phyloP scores from a whole-genome alignment of 1,140 invertebrate species.

The Magallana ariakensis region DNA sequence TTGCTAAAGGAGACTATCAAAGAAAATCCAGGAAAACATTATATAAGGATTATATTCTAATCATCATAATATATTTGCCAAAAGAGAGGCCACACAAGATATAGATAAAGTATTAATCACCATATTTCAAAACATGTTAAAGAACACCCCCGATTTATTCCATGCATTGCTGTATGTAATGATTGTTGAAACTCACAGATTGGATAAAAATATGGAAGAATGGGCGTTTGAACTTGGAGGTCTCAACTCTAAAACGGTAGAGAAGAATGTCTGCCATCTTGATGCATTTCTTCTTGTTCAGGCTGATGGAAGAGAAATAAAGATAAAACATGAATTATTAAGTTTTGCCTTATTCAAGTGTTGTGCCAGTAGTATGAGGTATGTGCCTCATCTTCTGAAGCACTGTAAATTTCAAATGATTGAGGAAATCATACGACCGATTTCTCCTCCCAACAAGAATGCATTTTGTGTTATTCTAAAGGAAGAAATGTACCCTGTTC shows the following conservation, averaged over 20 bases:
- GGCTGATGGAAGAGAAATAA: background rate
- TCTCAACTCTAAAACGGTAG: background rate
- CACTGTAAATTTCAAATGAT: background rate
- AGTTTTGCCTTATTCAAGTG: background rate
- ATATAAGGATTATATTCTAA: background rate
- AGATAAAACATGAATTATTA: conserved; percentile 8
- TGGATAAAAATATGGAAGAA: background rate
- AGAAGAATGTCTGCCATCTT: background rate
- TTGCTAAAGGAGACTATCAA: background rate
- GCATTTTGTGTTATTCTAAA: background rate
- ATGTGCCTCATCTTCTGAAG: background rate
- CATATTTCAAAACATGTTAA: background rate
- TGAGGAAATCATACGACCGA: background rate
- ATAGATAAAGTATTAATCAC: background rate
- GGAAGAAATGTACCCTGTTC: background rate
- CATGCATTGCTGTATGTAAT: background rate
- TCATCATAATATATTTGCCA: background rate
- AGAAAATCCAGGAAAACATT: background rate
- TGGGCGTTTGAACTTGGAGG: background rate
- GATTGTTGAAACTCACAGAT: background rate
- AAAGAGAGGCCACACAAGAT: background rate
- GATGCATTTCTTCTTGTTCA: background rate
- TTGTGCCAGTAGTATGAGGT: background rate
- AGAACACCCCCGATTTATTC: background rate
- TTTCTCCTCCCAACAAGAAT: background rate